A percentile compares a stretch with the other conserved stretches of the same genome.
Evolutionary conservation across 2,888 invertebrate genomes (phyloP).

Genomic region (Lochmaea crataegi): DNA sequence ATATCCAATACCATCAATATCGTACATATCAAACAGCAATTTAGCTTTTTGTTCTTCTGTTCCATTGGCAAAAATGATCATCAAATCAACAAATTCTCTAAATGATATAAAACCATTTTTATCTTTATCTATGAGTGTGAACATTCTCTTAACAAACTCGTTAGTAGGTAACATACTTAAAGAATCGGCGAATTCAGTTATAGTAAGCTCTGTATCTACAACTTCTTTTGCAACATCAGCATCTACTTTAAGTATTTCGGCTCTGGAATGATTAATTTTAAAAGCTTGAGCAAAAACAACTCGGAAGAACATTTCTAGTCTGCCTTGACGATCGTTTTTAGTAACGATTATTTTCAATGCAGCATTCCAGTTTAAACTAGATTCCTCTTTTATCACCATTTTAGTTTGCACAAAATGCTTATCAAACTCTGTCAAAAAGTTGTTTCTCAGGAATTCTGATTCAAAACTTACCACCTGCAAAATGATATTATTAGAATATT

Average conservation of each 20-base stretch:
- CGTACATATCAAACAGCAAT: conserved; percentile 72
- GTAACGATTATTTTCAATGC: conserved; percentile 64
- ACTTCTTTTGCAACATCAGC: conserved; percentile 65
- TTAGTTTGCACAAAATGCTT: conserved; percentile 57
- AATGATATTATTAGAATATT: conserved; percentile 27
- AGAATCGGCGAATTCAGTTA: conserved; percentile 71
- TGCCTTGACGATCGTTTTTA: conserved; percentile 65
- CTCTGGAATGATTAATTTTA: conserved; percentile 63
- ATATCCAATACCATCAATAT: conserved; percentile 66
- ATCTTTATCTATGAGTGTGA: conserved; percentile 70
- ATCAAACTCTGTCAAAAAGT: conserved; percentile 62
- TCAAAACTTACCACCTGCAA: conserved; percentile 66
- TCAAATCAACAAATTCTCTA: conserved; percentile 71
- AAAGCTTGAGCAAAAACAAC: conserved; percentile 69
- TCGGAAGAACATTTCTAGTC: conserved; percentile 69
- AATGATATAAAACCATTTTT: conserved; percentile 73
- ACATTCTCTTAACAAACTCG: conserved; percentile 70
- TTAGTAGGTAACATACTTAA: conserved; percentile 69
- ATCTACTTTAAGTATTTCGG: conserved; percentile 63
- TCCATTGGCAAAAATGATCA: conserved; percentile 70
- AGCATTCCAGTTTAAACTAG: conserved; percentile 52
- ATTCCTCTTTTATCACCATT: conserved; percentile 52
- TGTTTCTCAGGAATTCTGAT: conserved; percentile 60
- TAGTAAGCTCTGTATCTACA: conserved; percentile 68
- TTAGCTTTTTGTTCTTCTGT: conserved; percentile 67